A percentile compares a stretch with the other conserved stretches of the same genome.
phyloP scores from a whole-genome alignment of 2,797 vertebrate species.

The Bovichtus diacanthus region DNA sequence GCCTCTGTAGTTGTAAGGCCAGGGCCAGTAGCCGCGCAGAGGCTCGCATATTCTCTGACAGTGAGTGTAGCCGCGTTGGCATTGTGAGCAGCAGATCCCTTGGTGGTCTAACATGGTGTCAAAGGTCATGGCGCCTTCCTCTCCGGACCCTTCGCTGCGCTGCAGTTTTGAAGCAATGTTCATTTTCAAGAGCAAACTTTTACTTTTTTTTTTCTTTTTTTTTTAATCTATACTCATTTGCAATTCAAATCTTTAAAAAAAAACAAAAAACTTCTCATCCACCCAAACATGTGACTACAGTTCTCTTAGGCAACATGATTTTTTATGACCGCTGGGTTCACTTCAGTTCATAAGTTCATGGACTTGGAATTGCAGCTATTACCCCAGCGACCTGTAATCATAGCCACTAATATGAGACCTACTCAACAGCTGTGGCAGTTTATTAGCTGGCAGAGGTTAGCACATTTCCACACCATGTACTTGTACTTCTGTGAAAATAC shows the following conservation, averaged over 20 bases:
- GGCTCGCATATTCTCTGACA: conserved; percentile 95
- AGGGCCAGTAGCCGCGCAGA: conserved; percentile 89
- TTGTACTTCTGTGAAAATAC: conserved; percentile 32
- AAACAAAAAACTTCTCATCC: conserved; percentile 28
- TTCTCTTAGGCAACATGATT: conserved; percentile 60
- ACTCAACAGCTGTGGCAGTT: conserved; percentile 30
- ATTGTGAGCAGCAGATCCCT: conserved; percentile 94
- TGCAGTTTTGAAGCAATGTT: conserved; percentile 70
- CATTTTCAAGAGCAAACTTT: conserved; percentile 46
- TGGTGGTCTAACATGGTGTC: conserved; percentile 95
- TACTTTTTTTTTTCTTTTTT: not conserved
- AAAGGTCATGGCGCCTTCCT: conserved; percentile 89
- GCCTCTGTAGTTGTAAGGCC: conserved; percentile 93
- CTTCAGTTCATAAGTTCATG: conserved; percentile 63
- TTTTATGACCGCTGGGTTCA: conserved; percentile 65
- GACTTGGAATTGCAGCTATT: conserved; percentile 60
- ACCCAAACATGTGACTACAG: conserved; percentile 39
- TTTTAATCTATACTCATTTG: conserved; percentile 56
- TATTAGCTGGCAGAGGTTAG: conserved; percentile 37
- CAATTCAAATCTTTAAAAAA: conserved; percentile 63
- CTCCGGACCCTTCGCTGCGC: conserved; percentile 84
- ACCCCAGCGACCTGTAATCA: conserved; percentile 65
- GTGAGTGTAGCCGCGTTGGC: conserved; percentile 92
- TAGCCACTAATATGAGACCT: conserved; percentile 51
- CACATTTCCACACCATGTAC: conserved; percentile 17